Evolutionary conservation across 2,888 invertebrate species (phyloP).

Genomic region (Epinotia demarniana): DNA sequence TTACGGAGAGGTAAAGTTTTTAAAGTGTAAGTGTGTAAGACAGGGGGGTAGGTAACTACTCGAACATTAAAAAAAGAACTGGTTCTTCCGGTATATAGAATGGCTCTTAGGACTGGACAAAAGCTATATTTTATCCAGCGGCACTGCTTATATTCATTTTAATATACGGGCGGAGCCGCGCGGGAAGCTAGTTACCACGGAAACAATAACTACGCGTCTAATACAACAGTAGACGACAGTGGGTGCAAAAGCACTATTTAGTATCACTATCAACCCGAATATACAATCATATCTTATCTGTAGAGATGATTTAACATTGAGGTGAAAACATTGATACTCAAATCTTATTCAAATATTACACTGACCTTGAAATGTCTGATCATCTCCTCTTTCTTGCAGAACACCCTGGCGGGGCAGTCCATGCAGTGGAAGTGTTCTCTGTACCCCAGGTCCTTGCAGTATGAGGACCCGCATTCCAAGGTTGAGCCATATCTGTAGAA

Average conservation of each 20-base stretch:
- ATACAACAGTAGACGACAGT: neutral
- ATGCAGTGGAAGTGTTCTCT: conserved; percentile 98
- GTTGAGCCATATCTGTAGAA: conserved; percentile 88
- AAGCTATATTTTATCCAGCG: too few species aligned
- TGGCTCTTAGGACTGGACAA: too few species aligned
- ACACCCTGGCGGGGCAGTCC: conserved; percentile 90
- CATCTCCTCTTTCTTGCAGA: conserved; percentile 99
- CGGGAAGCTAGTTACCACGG: too few species aligned
- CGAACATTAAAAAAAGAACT: too few species aligned
- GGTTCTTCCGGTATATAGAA: too few species aligned
- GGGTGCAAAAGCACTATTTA: neutral
- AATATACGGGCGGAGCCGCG: too few species aligned
- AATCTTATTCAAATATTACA: neutral
- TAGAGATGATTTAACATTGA: neutral
- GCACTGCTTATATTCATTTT: too few species aligned
- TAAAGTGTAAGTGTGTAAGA: too few species aligned
- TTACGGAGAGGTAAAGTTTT: too few species aligned
- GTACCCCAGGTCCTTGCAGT: conserved; percentile 95
- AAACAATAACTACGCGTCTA: neutral
- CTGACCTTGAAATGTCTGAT: conserved; percentile 94
- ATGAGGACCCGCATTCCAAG: conserved; percentile 92
- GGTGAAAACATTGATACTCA: neutral
- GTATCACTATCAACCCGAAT: too few species aligned
- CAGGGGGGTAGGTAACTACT: too few species aligned
- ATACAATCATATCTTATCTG: neutral